Evolutionary conservation across 2,797 vertebrate species (phyloP), one percentile per base, ranked within the genome.

Genomic region (Aphelocoma californica): DNA sequence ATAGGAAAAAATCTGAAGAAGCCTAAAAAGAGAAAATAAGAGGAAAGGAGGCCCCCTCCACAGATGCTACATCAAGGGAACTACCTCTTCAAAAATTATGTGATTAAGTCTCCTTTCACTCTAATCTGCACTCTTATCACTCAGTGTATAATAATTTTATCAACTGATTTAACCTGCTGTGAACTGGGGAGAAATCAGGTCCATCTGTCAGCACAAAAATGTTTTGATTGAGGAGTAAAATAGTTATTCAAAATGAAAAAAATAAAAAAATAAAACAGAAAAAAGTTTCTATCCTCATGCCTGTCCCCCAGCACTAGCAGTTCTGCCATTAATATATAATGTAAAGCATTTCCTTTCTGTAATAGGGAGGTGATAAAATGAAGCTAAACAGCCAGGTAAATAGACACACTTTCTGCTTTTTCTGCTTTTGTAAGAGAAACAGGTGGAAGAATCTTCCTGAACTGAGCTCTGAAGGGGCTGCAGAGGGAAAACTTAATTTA

Each of bases 401-500:
- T 17, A 71, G 34, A 42, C 8, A 72, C 4, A 14, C 6, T 65
- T 78, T 36, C 21, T 81, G 13, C 10, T 67, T 88, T 84, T 77
- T 28, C 64, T 90, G 36, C 4, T 91, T 66, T 20, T 78, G 3
- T 47, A 58, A 48, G 44, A 92, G 34, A 67, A 78, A 42, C 4
- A 31, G 24, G 40, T 4, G 1, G 34, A 88, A 79, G 18, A 70
- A 86, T 60, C 20, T n/a, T 81, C 69, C 40, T 92, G 64, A 85
- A 87, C 23, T 38, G 48, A 88, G 32, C 14, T 92, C 75, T 71
- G 57, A 79, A 60, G 28, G 32, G 60, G 26, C 54, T 92, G 29
- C 42, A 83, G 65, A 88, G 34, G 19, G n/a, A 90, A 81, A 94
- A 81, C 34, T 54, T 78, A 61, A 88, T 94, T 91, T 86, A 88